Conservation (phyloP, 2,797 vertebrate genomes). For the Pagetopsis macropterus region DNA sequence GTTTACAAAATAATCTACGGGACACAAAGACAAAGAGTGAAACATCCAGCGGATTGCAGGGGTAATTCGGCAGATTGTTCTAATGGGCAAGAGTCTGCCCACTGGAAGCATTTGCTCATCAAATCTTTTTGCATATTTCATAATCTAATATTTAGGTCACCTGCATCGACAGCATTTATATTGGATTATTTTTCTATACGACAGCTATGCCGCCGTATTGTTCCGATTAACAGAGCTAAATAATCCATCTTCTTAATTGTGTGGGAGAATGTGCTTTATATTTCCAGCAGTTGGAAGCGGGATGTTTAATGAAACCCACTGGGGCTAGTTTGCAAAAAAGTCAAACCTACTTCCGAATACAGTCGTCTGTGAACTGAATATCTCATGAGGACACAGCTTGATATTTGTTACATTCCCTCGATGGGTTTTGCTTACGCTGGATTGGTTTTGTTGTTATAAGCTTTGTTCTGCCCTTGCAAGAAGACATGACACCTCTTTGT, state of each 20-base stretch:
- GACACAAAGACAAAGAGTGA: constrained; percentile 56
- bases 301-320: constrained; percentile 46
- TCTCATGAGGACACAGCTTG: constrained; percentile 7
- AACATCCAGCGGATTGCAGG: constrained; percentile 29
- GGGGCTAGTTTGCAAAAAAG: constrained; percentile 18
- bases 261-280: constrained; percentile 52
- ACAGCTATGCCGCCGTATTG: constrained; percentile 26
- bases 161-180: constrained; percentile 33
- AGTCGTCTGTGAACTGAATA: constrained; percentile 18
- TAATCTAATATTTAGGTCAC: constrained; percentile 67
- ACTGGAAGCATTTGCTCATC: constrained; percentile 43
- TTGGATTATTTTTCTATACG: constrained; percentile 15
- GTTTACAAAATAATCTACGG: constrained; percentile 66
- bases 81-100: constrained; percentile 44
- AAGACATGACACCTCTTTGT: constrained; percentile 48
- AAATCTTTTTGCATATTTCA: constrained; percentile 59
- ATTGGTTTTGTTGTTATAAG: constrained; percentile 50
- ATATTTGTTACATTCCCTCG: constrained; percentile 23
- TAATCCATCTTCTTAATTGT: constrained; percentile 44
- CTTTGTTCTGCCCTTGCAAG: constrained; percentile 52
- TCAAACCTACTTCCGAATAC: constrained; percentile 20
- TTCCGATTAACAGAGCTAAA: constrained; percentile 48
- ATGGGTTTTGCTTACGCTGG: constrained; percentile 19
- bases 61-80: constrained; percentile 51
- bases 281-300: constrained; percentile 19